These are phyloP conservation scores for Prenolepis imparis DNA, from an alignment of 2,888 invertebrate genomes.

Conservation along the genomic window DNA sequence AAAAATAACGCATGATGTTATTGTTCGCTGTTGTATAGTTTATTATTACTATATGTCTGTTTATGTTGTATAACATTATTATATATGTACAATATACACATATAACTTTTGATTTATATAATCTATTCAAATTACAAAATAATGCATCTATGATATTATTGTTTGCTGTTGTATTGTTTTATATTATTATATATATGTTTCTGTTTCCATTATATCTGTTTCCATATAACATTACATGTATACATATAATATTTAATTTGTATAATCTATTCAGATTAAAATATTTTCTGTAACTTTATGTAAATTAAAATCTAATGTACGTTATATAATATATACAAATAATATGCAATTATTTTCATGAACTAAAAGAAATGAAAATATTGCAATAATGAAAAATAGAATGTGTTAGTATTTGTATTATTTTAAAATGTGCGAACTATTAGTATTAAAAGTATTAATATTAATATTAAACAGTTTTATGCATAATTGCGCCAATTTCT, in stretches of 20 bases:
- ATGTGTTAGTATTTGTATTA: neutral
- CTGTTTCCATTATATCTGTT: no score
- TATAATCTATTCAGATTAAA: neutral
- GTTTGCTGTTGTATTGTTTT: neutral
- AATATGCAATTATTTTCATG: neutral
- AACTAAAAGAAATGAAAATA: neutral
- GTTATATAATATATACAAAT: neutral
- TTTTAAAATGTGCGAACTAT: neutral
- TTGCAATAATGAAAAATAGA: neutral
- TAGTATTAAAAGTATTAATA: neutral
- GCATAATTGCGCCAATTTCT: neutral
- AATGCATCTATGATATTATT: neutral
- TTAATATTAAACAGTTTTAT: neutral
- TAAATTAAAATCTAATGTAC: neutral
- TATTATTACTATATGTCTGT: no score
- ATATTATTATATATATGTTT: neutral
- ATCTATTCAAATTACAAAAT: neutral
- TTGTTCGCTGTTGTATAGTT: no score
- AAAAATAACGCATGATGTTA: neutral
- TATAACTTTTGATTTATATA: neutral
- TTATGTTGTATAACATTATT: no score
- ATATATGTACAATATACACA: neutral
- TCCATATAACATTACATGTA: neutral
- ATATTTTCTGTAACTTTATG: neutral
- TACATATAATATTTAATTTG: neutral